phyloP scores from a whole-genome alignment of 2,888 invertebrate genomes.

The Caenorhabditis angaria region DNA sequence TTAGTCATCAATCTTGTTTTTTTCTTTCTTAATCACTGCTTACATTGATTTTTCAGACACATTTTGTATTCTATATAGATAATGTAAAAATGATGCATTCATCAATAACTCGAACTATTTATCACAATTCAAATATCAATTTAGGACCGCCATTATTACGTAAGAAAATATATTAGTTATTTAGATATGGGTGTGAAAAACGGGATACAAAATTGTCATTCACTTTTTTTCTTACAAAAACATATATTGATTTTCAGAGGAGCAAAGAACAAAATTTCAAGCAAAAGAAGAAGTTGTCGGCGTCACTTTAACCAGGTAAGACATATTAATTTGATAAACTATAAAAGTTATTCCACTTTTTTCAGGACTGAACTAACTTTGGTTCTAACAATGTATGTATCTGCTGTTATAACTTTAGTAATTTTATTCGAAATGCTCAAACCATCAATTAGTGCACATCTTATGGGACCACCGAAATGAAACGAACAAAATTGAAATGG shows the following conservation, averaged over 20 bases:
- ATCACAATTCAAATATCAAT: conserved; percentile 38
- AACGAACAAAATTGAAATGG: neutral
- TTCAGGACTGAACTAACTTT: conserved; percentile 50
- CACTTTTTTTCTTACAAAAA: too few relatives aligned
- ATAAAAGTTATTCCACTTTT: conserved; percentile 1
- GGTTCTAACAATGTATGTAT: conserved; percentile 49
- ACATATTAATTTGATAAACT: conserved; percentile 5
- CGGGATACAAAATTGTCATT: too few relatives aligned
- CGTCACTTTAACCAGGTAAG: conserved; percentile 38
- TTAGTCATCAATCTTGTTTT: too few relatives aligned
- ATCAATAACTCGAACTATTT: conserved; percentile 40
- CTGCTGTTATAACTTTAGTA: conserved; percentile 57
- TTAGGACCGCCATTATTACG: conserved; percentile 33
- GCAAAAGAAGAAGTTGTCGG: conserved; percentile 28
- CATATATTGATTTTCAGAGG: conserved; percentile 32
- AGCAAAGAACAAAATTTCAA: conserved; percentile 9
- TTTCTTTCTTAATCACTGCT: too few relatives aligned
- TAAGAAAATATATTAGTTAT: too few relatives aligned
- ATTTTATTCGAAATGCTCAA: conserved; percentile 61
- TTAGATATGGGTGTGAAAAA: too few relatives aligned
- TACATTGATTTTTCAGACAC: too few relatives aligned
- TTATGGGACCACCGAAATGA: neutral
- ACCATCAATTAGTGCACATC: conserved; percentile 47
- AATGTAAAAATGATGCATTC: conserved; percentile 41
- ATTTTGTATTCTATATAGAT: neutral